phyloP scores from a whole-genome alignment of 2,113 vertebrate genomes.

The Sinosuthora webbiana region DNA sequence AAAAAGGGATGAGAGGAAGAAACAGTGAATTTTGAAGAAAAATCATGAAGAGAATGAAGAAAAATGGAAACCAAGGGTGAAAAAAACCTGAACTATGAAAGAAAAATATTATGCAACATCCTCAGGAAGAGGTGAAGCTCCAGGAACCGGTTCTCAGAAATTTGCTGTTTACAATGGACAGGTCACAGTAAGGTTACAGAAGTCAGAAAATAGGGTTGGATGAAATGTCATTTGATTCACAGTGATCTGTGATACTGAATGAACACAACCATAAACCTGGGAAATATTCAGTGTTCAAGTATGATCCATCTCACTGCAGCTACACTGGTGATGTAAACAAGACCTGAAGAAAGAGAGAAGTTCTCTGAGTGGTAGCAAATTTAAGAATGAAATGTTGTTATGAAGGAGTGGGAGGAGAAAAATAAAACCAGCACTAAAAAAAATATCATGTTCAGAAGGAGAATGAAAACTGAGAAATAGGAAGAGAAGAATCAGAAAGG shows the following conservation, averaged over 20 bases:
- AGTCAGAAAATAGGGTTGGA: not conserved
- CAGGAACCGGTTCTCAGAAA: not conserved
- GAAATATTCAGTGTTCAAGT: not conserved
- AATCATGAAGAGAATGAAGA: not conserved
- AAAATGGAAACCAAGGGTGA: not conserved
- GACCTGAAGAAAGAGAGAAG: not conserved
- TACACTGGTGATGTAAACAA: slow-evolving; percentile 18
- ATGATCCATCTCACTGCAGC: not conserved
- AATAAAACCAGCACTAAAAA: slow-evolving; percentile 53
- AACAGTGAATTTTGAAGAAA: not conserved
- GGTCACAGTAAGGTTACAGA: not conserved
- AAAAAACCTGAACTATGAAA: not conserved
- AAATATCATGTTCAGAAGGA: not conserved
- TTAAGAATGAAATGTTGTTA: slow-evolving; percentile 62
- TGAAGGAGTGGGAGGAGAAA: slow-evolving; percentile 58
- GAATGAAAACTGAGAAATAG: slow-evolving; percentile 56
- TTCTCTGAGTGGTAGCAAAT: not conserved
- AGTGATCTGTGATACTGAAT: not conserved
- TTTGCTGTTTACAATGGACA: not conserved
- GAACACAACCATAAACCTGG: not conserved
- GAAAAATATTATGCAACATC: not conserved
- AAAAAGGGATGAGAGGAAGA: not conserved
- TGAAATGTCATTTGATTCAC: not conserved
- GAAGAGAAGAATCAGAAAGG: slow-evolving; percentile 38
- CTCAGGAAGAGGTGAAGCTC: not conserved